These are phyloP conservation scores for Anoplolepis gracilipes DNA, from an alignment of 1,140 invertebrate species.

Conservation along the genomic window DNA sequence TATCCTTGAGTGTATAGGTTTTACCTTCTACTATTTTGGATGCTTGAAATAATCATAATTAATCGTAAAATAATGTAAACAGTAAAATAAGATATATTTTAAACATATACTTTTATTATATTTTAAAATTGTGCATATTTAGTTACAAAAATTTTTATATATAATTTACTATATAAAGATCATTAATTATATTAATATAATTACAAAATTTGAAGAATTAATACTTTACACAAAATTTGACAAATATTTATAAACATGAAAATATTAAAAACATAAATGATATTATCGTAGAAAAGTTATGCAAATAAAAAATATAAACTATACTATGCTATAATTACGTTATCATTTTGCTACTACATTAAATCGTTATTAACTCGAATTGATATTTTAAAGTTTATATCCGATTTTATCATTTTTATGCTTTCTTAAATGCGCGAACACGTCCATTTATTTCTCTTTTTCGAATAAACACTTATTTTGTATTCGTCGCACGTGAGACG, in stretches of 20 bases:
- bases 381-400: neutral
- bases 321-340: neutral
- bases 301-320: neutral
- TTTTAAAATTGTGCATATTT: no score
- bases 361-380: neutral
- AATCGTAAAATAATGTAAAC: neutral
- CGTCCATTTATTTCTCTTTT: slow-evolving; percentile 31
- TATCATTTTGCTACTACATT: neutral
- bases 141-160: neutral
- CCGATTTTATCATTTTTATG: neutral
- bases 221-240: neutral
- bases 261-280: neutral
- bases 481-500: slow-evolving; percentile 44
- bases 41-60: neutral
- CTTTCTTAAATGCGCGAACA: neutral
- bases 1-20: neutral
- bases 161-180: no score
- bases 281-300: neutral
- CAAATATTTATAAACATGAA: neutral
- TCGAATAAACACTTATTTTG: slow-evolving; percentile 57
- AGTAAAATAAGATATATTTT: neutral
- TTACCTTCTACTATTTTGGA: neutral
- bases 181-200: neutral
- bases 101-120: neutral
- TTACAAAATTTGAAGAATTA: neutral